Percentiles rank a stretch among this genome's conserved stretches.
phyloP scores from a whole-genome alignment of 2,113 vertebrate species.

The Syngnathoides biaculeatus region DNA sequence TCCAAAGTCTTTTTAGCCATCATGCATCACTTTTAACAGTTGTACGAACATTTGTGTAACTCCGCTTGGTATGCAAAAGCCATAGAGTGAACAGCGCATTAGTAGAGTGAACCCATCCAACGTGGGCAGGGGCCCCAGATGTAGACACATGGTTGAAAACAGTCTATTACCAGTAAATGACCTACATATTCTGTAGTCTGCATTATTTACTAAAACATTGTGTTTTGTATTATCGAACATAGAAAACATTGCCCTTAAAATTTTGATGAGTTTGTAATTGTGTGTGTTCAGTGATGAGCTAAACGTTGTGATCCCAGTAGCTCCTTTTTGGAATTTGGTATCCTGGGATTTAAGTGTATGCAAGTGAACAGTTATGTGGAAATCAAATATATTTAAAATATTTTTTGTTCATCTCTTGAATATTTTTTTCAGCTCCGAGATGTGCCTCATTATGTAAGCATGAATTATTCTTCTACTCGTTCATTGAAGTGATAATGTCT shows the following conservation, averaged over 20 bases:
- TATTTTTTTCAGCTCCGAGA: neutral
- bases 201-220: neutral
- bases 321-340: conserved; percentile 51
- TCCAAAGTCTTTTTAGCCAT: no score
- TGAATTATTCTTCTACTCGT: neutral
- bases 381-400: neutral
- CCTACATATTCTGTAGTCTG: neutral
- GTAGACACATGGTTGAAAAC: no score
- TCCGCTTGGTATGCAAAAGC: no score
- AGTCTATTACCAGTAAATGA: neutral
- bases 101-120: no score
- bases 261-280: neutral
- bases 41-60: no score
- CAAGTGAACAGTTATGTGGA: neutral
- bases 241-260: neutral
- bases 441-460: neutral
- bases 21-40: no score
- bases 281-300: conserved; percentile 67
- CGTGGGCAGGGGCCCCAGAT: no score
- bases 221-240: neutral
- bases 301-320: conserved; percentile 91
- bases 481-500: neutral
- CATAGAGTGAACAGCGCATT: no score
- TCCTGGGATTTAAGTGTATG: conserved; percentile 76
- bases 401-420: neutral